Evolutionary conservation across 2,113 vertebrate genomes (phyloP).

Genomic region (mouse (Mus musculus)): DNA sequence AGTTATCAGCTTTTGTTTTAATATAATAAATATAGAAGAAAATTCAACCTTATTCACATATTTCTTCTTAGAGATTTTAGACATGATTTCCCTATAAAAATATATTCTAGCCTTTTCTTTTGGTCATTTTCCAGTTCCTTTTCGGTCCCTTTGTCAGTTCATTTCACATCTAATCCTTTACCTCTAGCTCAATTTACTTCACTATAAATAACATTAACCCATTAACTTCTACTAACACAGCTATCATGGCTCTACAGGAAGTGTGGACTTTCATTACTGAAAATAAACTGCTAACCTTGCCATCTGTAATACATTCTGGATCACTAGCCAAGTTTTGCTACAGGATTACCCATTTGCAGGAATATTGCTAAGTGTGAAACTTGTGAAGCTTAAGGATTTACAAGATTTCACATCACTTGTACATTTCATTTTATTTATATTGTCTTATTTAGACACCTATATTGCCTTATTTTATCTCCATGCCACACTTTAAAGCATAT

Average conservation of each 20-base stretch:
- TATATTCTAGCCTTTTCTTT: slow-evolving; percentile 18
- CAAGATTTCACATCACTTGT: slow-evolving; percentile 9
- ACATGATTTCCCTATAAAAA: slow-evolving; percentile 48
- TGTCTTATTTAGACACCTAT: slow-evolving; percentile 5
- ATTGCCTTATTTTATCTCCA: slow-evolving; percentile 44
- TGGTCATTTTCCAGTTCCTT: slow-evolving; percentile 27
- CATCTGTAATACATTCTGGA: slow-evolving; percentile 32
- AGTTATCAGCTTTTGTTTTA: slow-evolving; percentile 43
- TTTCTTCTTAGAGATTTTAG: slow-evolving; percentile 39
- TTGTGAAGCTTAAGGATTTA: slow-evolving; percentile 37
- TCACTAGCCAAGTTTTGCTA: slow-evolving; percentile 10
- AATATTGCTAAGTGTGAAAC: slow-evolving; percentile 16
- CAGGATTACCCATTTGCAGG: background rate
- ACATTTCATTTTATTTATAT: background rate
- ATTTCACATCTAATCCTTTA: slow-evolving; percentile 46
- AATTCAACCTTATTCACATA: slow-evolving; percentile 48
- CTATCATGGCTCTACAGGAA: background rate
- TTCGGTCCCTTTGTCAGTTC: slow-evolving; percentile 34
- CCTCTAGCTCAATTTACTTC: slow-evolving; percentile 16
- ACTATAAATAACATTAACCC: slow-evolving; percentile 48
- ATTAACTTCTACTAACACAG: slow-evolving; percentile 40
- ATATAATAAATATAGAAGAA: background rate
- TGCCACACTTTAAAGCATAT: background rate
- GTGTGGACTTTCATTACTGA: background rate
- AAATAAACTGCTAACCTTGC: slow-evolving; percentile 45